Percentiles rank a stretch among this genome's conserved stretches.
phyloP scores from a whole-genome alignment of 30 jellyfish, hydroid and myxozoan genomes.

The Cassiopea xamachana region DNA sequence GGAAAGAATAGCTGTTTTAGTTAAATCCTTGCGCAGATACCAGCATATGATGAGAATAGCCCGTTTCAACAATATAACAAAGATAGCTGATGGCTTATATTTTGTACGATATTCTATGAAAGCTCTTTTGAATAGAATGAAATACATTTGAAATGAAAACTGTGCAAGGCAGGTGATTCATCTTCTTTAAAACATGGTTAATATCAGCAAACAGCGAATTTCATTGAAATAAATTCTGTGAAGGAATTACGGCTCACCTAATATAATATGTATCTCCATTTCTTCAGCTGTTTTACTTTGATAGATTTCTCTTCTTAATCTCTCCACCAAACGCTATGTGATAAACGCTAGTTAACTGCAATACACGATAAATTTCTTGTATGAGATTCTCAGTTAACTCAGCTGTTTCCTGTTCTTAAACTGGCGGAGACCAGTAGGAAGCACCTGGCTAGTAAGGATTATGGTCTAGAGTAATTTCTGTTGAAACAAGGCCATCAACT shows the following conservation, averaged over 20 bases:
- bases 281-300: not conserved
- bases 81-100: too few species aligned
- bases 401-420: not conserved
- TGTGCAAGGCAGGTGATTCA: slow-evolving; percentile 18
- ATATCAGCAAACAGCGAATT: slow-evolving; percentile 1
- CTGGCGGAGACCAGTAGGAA: not conserved
- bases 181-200: not conserved
- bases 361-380: not conserved
- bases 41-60: not conserved
- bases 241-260: slow-evolving; percentile 29
- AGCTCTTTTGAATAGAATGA: not conserved
- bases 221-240: slow-evolving; percentile 31
- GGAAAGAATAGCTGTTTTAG: not conserved
- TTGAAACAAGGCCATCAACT: not conserved
- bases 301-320: not conserved
- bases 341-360: not conserved
- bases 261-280: slow-evolving; percentile 10
- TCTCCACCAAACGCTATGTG: not conserved
- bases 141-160: not conserved
- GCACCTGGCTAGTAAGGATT: not conserved
- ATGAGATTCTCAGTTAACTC: not conserved
- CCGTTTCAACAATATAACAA: not conserved
- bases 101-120: not conserved
- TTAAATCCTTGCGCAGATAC: not conserved
- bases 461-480: not conserved